Evolutionary conservation across 2,888 invertebrate species (phyloP), one percentile per base, ranked within the genome.

Genomic region (Sussaba pulchella): DNA sequence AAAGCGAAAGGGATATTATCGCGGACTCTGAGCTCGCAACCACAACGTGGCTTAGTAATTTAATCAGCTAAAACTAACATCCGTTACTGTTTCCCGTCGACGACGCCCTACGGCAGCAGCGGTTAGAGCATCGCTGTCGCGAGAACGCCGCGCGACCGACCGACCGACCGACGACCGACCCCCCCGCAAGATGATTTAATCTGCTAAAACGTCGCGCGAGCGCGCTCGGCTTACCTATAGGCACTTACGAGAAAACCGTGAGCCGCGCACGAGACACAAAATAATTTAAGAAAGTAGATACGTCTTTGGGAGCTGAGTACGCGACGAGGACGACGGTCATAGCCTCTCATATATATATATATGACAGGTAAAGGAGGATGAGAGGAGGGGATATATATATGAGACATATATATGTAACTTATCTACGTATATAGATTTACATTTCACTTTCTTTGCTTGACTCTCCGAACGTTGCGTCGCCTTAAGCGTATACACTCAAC

Each of bases 11-110:
- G 88, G 87, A 89, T 89, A 87, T 88, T 87, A 87, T 85, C 86
- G n/a, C n/a, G 88, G 87, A 87, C 87, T 89, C 86, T 89, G 91
- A 88, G 87, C 81, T 83, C 85, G 89, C 91, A 91, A 89, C 88
- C 86, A 89, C 88, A 86, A 87, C 85, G 86, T 87, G 90, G 91
- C 90, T 90, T 91, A 91, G 92, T 91, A 92, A 91, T 91, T 92
- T 92, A 92, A 92, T 92, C 92, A 91, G 91, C 91, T 91, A 91
- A 92, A 91, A 91, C 92, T 91, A 91, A 91, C 92, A 91, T 90
- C 90, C 83, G 83, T 87, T 86, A n/a, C 82, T 81, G 85, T 85
- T 84, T 85, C 86, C 86, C 84, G 57, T 84, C 85, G 72, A 85
- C 85, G 86, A 83, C n/a, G 83, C 86, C 85, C 84, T 81, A 72